Evolutionary conservation across 2,113 vertebrate species (phyloP).

Genomic region (Platysternon megacephalum): DNA sequence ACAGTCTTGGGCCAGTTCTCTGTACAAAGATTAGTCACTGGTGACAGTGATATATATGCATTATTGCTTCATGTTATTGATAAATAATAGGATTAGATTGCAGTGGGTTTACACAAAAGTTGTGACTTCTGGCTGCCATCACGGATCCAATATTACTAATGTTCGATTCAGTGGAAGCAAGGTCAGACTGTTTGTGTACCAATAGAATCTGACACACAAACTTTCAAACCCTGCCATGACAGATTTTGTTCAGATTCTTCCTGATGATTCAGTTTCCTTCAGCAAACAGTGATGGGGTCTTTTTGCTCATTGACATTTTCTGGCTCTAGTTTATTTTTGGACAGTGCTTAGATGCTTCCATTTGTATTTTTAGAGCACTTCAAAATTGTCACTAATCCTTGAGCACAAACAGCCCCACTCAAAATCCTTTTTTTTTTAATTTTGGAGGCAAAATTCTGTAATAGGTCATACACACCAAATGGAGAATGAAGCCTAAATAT

Average conservation of each 20-base stretch:
- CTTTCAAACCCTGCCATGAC: background rate
- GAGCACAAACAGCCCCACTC: background rate
- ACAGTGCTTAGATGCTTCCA: background rate
- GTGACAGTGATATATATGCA: background rate
- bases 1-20: background rate
- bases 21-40: background rate
- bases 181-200: background rate
- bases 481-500: background rate
- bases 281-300: background rate
- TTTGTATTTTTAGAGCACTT: background rate
- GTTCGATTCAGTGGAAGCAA: background rate
- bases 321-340: background rate
- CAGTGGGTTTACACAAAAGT: background rate
- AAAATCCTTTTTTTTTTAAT: background rate
- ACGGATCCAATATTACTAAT: background rate
- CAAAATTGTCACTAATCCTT: background rate
- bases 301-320: background rate
- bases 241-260: rapidly evolving
- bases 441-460: background rate
- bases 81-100: background rate
- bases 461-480: background rate
- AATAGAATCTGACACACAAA: background rate
- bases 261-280: background rate
- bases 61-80: background rate
- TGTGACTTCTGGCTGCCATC: background rate